Percentiles rank a stretch among this genome's conserved stretches.
phyloP scores from a whole-genome alignment of 2,888 invertebrate species.

The Dioctria rufipes region DNA sequence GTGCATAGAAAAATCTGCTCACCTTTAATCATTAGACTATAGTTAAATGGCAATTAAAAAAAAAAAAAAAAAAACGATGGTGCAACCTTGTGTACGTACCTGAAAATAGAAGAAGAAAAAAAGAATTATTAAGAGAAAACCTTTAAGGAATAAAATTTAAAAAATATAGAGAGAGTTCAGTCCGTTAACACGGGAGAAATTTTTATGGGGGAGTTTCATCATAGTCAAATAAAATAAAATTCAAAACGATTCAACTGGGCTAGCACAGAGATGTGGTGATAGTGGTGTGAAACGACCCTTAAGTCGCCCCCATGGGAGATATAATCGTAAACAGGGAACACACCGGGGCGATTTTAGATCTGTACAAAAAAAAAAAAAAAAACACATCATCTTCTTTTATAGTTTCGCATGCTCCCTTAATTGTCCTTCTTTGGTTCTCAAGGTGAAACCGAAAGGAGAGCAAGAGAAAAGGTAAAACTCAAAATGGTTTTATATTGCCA shows the following conservation, averaged over 20 bases:
- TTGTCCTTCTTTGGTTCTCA: slow-evolving; percentile 38
- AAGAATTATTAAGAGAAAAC: slow-evolving; percentile 5
- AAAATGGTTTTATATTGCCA: slow-evolving; percentile 25
- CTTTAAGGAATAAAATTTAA: slow-evolving; percentile 15
- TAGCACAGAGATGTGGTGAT: slow-evolving; percentile 22
- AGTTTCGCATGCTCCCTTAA: slow-evolving; percentile 49
- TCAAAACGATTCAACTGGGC: slow-evolving; percentile 29
- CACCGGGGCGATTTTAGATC: slow-evolving; percentile 43
- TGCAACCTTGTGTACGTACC: slow-evolving; percentile 10
- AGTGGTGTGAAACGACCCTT: slow-evolving; percentile 50
- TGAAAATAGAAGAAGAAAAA: slow-evolving; percentile 27
- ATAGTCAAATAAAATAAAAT: slow-evolving; percentile 41
- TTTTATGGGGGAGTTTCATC: slow-evolving; percentile 10
- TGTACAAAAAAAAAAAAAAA: slow-evolving; percentile 24
- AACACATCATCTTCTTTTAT: slow-evolving; percentile 48
- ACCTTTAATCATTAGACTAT: too few relatives aligned
- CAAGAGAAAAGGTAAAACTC: slow-evolving; percentile 6
- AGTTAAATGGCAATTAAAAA: too few relatives aligned
- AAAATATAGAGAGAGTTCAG: neutral
- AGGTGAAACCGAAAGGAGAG: slow-evolving; percentile 19
- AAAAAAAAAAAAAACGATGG: too few relatives aligned
- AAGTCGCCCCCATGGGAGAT: slow-evolving; percentile 46
- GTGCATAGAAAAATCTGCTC: too few relatives aligned
- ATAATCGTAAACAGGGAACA: slow-evolving; percentile 53
- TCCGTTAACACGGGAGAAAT: neutral